These are phyloP conservation scores for Lethrus apterus DNA, from an alignment of 1,140 invertebrate species.

Conservation along the genomic window DNA sequence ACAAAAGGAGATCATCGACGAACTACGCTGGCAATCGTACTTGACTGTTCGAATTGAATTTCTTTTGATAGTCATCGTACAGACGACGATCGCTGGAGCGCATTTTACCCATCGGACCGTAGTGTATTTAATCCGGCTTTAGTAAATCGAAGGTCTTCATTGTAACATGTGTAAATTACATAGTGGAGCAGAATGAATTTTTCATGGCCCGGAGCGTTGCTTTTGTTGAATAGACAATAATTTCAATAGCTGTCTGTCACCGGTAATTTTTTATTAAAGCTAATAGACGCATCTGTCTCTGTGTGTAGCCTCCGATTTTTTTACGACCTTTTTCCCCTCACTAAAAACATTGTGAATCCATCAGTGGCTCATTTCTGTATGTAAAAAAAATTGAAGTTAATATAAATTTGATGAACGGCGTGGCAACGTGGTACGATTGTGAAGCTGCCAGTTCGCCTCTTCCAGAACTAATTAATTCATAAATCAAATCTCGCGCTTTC, in stretches of 20 bases:
- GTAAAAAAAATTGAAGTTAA: too few relatives aligned
- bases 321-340: too few relatives aligned
- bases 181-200: constrained; percentile 13
- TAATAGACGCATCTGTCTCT: constrained; percentile 10
- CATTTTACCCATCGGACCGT: neutral
- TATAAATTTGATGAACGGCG: too few relatives aligned
- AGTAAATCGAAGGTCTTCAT: constrained; percentile 15
- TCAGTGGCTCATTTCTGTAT: too few relatives aligned
- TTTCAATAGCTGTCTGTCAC: constrained; percentile 2
- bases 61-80: constrained; percentile 17
- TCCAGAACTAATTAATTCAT: too few relatives aligned
- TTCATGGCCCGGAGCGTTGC: constrained; percentile 16
- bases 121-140: constrained; percentile 16
- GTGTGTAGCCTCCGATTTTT: neutral
- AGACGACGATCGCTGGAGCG: constrained; percentile 12
- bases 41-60: constrained; percentile 19
- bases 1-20: too few relatives aligned
- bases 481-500: too few relatives aligned
- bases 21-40: constrained; percentile 7
- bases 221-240: constrained; percentile 12
- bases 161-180: constrained; percentile 20
- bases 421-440: too few relatives aligned
- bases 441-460: too few relatives aligned
- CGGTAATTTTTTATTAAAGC: constrained; percentile 4
- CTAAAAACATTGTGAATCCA: too few relatives aligned